Evolutionary conservation across 1,140 invertebrate species (phyloP), one percentile per base, ranked within the genome.

Genomic region (Agrilus planipennis): DNA sequence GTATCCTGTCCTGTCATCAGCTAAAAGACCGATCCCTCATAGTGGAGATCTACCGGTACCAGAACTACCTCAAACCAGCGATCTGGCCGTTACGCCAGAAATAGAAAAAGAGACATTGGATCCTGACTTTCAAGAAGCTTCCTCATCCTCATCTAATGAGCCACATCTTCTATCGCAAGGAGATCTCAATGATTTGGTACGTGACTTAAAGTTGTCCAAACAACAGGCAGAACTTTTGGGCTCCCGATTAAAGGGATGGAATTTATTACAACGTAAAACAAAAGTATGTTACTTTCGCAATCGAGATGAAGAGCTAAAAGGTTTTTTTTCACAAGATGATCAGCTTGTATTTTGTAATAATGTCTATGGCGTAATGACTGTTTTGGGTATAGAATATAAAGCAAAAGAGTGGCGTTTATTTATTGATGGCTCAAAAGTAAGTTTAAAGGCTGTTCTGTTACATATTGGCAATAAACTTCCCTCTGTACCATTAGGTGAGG

Each of bases 261-360:
- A 34, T 6, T 17, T 21, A 16, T 21, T 41, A 21, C 19, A 41
- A 17, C 5, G 19, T 41, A 4, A 17, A 34, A 41, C 20, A 41
- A 9, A 41, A 22, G 31, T 41, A 30, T 34, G 30, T 34, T 9
- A 23, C 23, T 25, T 25, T 19, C 30, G 39, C 30, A 40, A 40
- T 18, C 30, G 12, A 40, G 32, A 40, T 23, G 19, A 23, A 9
- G 34, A 9, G 19, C 12, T 37, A 22, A n/a, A 7, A 37, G 19
- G 2, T 16, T 30, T 30, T 15, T 30, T 30, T 15, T 12, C 11
- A 12, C 11, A 30, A 4, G 28, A 30, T 12, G 28, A 30, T 4
- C 6, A 6, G 28, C 15, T 12, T 4, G 11, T 11, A 12, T 30
- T 30, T 15, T 30, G 4, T 15, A n/a, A 30, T 30, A 15, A 30